A percentile compares a stretch with the other conserved stretches of the same genome.
These are phyloP conservation scores for Cremastinae sp. DNA, from an alignment of 2,888 invertebrate genomes.

Conservation along the genomic window DNA sequence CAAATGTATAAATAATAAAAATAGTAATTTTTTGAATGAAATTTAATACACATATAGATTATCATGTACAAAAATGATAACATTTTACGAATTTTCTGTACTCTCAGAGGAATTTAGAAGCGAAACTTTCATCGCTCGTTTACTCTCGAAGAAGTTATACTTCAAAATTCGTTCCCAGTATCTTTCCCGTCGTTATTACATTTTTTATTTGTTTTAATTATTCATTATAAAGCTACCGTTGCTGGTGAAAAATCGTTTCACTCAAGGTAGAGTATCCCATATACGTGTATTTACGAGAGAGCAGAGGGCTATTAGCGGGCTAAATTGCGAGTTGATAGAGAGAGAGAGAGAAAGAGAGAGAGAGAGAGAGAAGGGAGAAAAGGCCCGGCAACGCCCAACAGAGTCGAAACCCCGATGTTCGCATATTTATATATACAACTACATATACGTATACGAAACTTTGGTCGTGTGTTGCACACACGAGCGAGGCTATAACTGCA, in stretches of 20 bases:
- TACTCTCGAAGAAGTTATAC: no score
- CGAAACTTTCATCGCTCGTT: no score
- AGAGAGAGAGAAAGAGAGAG: background rate
- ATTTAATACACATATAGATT: no score
- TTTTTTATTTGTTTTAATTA: background rate
- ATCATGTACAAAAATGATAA: no score
- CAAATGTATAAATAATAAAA: no score
- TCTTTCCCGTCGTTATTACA: background rate
- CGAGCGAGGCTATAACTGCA: conserved; percentile 34
- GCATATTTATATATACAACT: conserved; percentile 18
- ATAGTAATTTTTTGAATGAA: no score
- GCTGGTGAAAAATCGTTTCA: background rate
- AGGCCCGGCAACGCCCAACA: conserved; percentile 57
- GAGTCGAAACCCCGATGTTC: conserved; percentile 33
- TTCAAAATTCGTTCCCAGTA: no score
- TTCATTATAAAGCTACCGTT: background rate
- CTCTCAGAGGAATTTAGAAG: no score
- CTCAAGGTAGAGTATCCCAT: conserved; percentile 14
- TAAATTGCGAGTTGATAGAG: conserved; percentile 59
- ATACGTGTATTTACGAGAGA: conserved; percentile 34
- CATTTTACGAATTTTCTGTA: no score
- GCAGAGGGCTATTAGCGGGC: conserved; percentile 53
- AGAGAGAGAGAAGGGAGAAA: conserved; percentile 22
- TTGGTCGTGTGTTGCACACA: conserved; percentile 1
- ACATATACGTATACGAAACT: background rate